Conservation (phyloP, 2,888 invertebrate species). For the Lamellibrachia satsuma region DNA sequence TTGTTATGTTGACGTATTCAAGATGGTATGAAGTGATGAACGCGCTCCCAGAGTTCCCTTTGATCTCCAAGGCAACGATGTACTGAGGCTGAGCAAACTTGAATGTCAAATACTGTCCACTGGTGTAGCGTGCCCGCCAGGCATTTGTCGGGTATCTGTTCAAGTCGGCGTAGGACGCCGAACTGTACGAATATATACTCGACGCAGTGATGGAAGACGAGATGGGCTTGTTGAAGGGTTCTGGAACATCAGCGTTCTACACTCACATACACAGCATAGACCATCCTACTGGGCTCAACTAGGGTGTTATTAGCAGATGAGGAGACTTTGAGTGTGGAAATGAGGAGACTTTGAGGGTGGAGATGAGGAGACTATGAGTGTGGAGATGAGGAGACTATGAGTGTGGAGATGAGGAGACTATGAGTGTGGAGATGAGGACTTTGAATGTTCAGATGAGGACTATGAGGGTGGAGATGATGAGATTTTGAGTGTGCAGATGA, state of each 20-base stretch:
- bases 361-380: not conserved
- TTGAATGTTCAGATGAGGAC: not conserved
- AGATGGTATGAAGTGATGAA: not conserved
- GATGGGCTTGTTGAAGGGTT: not conserved
- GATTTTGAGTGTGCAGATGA: not conserved
- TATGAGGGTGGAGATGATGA: not conserved
- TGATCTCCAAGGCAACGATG: not conserved
- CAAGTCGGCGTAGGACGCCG: not conserved
- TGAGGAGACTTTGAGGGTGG: not conserved
- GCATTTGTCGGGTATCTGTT: not conserved
- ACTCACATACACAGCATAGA: not conserved
- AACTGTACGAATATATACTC: not conserved
- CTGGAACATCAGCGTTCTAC: not conserved
- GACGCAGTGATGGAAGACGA: not conserved
- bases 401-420: not conserved
- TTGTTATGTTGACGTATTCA: not conserved
- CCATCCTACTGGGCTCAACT: not conserved
- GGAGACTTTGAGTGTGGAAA: too few relatives aligned
- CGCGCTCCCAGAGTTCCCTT: conserved; percentile 2
- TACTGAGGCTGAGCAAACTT: not conserved
- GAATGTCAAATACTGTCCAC: not conserved
- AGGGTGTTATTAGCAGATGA: not conserved
- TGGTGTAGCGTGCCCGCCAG: not conserved
- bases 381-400: not conserved
- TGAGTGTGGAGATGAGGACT: not conserved